Base-by-base conservation (phyloP, 2,113 vertebrate genomes). In the Myiozetetes cayanensis region DNA sequence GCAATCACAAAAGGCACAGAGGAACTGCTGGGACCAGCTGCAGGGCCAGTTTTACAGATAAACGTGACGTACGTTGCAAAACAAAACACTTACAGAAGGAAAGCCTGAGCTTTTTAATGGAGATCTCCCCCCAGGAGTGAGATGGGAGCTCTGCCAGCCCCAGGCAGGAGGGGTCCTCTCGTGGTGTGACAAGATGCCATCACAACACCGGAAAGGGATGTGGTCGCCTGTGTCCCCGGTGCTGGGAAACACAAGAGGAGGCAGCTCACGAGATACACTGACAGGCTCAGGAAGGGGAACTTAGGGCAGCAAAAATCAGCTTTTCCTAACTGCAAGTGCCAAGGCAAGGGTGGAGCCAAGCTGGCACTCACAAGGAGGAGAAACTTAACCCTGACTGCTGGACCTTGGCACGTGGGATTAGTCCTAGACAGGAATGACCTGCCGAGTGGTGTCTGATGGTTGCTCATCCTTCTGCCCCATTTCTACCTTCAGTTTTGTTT, bases 191-290 rank as follows among this genome's bases (percentile, higher is more conserved):
- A 10, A 59, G 71, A 27, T 14, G 22, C 12, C 16, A 9, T 9
- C 37, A 52, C 12, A 82, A 31, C 7, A 39, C 73, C 65, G 47
- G 47, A 43, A 83, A 63, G 27, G 31, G 28, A 56, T 53, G 23
- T 2, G 6, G 24, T 24, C 6, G 2, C 43, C 76, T 24, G 13
- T 3, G 4, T 23, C 24, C 55, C 25, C 65, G 12, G 6, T 12
- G 16, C 20, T 59, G 52, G 37, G 37, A 84, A 67, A 65, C 70
- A 65, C 30, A 43, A 46, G 62, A 75, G 76, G 76, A 78, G 90
- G 41, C 55, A 41, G 47, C 50, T 89, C 11, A 10, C 0, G 1
- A 63, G 44, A 47, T 37, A 37, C 0, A 8, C 39, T 2, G 3
- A 23, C 80, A 58, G 28, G 43, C 27, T 33, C 21, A 28, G 77